These are phyloP conservation scores for Oreochromis mossambicus DNA, from an alignment of 2,797 vertebrate genomes.

Conservation along the genomic window DNA sequence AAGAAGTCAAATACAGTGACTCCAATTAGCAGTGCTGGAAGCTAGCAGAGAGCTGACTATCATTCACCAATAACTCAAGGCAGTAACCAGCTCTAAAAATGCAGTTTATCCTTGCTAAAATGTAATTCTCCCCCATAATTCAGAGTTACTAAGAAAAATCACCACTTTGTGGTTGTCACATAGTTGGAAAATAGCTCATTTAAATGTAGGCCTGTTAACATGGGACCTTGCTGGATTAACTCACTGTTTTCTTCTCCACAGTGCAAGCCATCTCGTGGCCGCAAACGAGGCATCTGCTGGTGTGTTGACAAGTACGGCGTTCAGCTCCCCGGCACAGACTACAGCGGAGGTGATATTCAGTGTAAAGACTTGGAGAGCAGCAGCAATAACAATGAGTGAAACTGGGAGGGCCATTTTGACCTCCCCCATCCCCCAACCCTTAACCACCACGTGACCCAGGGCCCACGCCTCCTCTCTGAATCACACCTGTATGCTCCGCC, in stretches of 20 bases:
- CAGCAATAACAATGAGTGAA: conserved; percentile 87
- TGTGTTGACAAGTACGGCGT: conserved; percentile 97
- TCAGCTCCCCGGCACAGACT: conserved; percentile 93
- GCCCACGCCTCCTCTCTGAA: conserved; percentile 76
- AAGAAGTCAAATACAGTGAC: background rate
- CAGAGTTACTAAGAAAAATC: background rate
- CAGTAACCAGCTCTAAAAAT: background rate
- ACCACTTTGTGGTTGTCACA: background rate
- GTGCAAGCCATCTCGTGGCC: conserved; percentile 96
- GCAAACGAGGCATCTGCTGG: conserved; percentile 97
- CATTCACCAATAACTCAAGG: background rate
- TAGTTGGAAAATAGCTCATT: fast-evolving
- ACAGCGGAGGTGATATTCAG: conserved; percentile 90
- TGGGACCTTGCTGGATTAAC: background rate
- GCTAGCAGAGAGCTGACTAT: background rate
- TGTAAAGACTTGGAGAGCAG: conserved; percentile 95
- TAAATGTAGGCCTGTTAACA: background rate
- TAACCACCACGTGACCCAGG: conserved; percentile 75
- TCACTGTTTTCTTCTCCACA: conserved; percentile 44
- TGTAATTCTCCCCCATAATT: background rate
- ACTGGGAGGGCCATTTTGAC: conserved; percentile 29
- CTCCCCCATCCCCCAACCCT: background rate
- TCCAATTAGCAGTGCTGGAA: background rate
- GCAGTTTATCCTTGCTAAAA: background rate
- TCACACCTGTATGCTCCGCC: conserved; percentile 75